Percentiles rank a stretch among this genome's conserved stretches.
Evolutionary conservation across 37 sponge, comb jelly and placozoan genomes (phyloP).

Genomic region (Eunapius fragilis): DNA sequence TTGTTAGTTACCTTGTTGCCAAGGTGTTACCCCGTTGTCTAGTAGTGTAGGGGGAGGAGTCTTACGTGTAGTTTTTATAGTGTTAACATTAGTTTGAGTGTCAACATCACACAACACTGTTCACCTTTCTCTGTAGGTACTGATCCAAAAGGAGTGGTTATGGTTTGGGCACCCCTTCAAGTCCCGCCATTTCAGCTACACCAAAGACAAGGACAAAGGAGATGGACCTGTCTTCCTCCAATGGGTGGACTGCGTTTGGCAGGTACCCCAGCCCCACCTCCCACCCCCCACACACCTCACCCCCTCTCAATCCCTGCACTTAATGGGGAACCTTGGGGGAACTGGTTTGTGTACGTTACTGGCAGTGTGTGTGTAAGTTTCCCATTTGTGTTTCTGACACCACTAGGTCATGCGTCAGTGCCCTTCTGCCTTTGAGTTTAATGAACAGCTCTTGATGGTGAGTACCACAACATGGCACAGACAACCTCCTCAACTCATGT

Average conservation of each 20-base stretch:
- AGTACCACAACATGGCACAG: not conserved
- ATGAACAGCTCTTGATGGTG: constrained; percentile 77
- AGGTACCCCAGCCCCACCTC: constrained; percentile 35
- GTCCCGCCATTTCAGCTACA: constrained; percentile 36
- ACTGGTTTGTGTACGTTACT: no score
- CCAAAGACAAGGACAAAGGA: constrained; percentile 38
- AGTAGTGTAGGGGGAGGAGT: no score
- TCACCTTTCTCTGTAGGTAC: constrained; percentile 37
- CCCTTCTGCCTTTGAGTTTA: constrained; percentile 91
- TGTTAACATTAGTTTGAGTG: not conserved
- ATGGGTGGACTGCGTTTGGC: constrained; percentile 94
- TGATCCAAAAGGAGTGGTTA: constrained; percentile 94
- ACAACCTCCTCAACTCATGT: not conserved
- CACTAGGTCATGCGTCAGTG: constrained; percentile 74
- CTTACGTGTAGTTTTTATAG: no score
- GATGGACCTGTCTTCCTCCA: constrained; percentile 89
- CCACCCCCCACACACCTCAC: not conserved
- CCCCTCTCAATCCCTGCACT: not conserved
- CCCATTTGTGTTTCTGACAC: not conserved
- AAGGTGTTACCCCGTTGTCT: not conserved
- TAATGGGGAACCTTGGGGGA: not conserved
- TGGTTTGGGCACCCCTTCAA: constrained; percentile 89
- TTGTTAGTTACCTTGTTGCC: not conserved
- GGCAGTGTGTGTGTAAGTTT: no score
- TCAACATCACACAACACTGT: not conserved